These are phyloP conservation scores for Poecilobothrus nobilitatus DNA, from an alignment of 2,888 invertebrate genomes.

Conservation along the genomic window DNA sequence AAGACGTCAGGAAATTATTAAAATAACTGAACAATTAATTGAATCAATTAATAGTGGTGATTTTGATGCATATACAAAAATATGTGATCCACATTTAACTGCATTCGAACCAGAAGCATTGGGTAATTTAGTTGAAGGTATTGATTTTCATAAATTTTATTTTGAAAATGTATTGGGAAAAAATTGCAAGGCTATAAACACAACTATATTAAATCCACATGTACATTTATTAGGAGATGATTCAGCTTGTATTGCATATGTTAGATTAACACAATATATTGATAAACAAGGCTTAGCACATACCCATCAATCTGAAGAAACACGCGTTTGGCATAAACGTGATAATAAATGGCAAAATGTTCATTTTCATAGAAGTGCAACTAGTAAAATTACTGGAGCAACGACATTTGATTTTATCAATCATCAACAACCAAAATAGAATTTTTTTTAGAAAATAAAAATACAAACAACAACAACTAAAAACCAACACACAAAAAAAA, in stretches of 20 bases:
- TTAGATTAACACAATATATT: conserved; percentile 93
- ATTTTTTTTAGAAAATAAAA: neutral
- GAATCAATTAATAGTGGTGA: conserved; percentile 97
- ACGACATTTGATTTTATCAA: conserved; percentile 45
- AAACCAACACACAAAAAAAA: conserved; percentile 26
- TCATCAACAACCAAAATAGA: conserved; percentile 30
- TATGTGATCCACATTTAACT: conserved; percentile 97
- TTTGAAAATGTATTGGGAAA: conserved; percentile 94
- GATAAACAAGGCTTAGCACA: conserved; percentile 91
- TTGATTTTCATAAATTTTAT: conserved; percentile 99
- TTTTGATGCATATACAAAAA: conserved; percentile 95
- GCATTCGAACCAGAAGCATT: conserved; percentile 98
- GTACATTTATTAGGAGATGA: conserved; percentile 98
- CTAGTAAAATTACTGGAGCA: conserved; percentile 43
- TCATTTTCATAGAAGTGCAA: conserved; percentile 93
- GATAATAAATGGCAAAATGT: conserved; percentile 99
- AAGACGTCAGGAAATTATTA: conserved; percentile 95
- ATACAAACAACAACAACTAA: neutral
- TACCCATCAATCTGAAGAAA: conserved; percentile 96
- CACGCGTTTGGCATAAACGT: conserved; percentile 96
- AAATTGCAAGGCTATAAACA: conserved; percentile 87
- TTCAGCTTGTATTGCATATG: conserved; percentile 97
- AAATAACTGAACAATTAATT: conserved; percentile 95
- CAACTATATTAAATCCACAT: conserved; percentile 95
- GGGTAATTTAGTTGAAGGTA: conserved; percentile 97